Percentiles rank a stretch among this genome's conserved stretches.
Conservation (phyloP, 2,113 vertebrate genomes). For the Ceyx margarethae region DNA sequence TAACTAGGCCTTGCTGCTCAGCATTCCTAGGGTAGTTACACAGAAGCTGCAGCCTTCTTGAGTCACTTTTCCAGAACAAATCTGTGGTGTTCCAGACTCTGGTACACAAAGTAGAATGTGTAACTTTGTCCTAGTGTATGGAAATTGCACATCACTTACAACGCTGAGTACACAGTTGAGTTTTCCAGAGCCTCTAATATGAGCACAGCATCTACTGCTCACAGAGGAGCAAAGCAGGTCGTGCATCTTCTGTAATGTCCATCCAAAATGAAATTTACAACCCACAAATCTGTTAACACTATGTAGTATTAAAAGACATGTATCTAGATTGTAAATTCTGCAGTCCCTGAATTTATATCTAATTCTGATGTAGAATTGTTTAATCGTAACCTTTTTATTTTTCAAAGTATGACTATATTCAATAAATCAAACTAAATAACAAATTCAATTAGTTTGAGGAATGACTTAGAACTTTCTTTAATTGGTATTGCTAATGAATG, state of each 20-base stretch:
- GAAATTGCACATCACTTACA: background rate
- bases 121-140: background rate
- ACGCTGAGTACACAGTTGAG: background rate
- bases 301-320: fast-evolving
- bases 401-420: background rate
- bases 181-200: background rate
- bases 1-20: background rate
- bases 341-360: background rate
- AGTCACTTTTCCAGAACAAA: background rate
- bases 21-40: background rate
- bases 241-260: fast-evolving
- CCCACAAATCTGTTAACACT: background rate
- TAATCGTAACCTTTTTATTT: background rate
- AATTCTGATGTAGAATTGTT: background rate
- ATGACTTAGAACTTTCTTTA: background rate
- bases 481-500: background rate
- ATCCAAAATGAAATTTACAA: background rate
- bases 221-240: background rate
- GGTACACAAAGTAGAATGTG: background rate
- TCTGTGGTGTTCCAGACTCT: background rate
- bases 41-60: background rate
- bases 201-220: background rate
- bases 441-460: background rate
- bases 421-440: background rate
- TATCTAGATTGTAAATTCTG: background rate